Evolutionary conservation across 2,113 vertebrate species (phyloP).

Genomic region (Falco punctatus): DNA sequence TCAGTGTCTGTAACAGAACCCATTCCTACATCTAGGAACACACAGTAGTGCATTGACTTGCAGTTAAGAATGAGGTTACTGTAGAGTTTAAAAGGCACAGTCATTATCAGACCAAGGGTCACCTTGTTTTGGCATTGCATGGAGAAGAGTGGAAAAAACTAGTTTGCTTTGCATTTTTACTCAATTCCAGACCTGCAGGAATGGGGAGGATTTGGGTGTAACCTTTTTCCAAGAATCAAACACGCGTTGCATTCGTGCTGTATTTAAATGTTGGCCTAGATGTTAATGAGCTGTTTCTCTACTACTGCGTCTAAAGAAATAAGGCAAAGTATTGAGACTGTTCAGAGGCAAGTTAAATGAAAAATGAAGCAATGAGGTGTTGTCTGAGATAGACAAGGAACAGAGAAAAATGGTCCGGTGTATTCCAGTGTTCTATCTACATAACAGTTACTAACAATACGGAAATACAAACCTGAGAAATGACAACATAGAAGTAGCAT

Average conservation of each 20-base stretch:
- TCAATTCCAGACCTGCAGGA: neutral
- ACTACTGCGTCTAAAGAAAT: neutral
- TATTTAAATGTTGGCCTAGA: neutral
- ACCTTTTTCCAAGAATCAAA: neutral
- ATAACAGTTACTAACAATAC: neutral
- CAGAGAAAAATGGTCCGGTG: rapidly evolving
- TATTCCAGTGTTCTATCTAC: neutral
- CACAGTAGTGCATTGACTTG: neutral
- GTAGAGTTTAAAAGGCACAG: neutral
- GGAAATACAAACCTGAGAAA: neutral
- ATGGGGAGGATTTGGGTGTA: neutral
- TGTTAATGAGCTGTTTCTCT: neutral
- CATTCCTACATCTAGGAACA: neutral
- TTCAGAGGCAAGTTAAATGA: neutral
- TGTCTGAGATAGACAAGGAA: neutral
- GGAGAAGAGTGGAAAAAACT: neutral
- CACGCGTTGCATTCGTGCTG: neutral
- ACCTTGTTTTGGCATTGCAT: neutral
- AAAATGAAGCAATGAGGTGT: neutral
- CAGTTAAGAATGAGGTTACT: neutral
- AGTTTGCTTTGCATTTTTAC: neutral
- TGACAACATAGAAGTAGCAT: neutral
- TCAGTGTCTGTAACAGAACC: neutral
- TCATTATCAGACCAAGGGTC: neutral
- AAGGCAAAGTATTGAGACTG: neutral